phyloP scores from a whole-genome alignment of 2,888 invertebrate species.

The Galerucella calmariensis region DNA sequence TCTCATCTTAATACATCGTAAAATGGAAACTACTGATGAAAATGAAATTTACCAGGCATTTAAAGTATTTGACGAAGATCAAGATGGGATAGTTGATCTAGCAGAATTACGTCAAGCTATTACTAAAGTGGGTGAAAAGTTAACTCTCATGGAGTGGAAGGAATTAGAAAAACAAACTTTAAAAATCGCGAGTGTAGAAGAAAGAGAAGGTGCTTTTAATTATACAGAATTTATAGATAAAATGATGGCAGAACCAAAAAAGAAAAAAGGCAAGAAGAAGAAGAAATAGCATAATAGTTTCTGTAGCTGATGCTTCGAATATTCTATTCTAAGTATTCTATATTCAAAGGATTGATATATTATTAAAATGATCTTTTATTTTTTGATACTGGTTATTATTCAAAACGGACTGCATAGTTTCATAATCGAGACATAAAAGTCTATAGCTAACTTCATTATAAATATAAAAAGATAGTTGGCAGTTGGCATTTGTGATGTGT shows the following conservation, averaged over 20 bases:
- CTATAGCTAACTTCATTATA: constrained; percentile 13
- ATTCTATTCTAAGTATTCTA: too few species aligned
- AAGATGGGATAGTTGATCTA: constrained; percentile 4
- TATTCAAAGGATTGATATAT: too few species aligned
- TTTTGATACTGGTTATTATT: neutral
- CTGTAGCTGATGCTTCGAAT: too few species aligned
- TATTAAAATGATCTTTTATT: neutral
- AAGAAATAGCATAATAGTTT: neutral
- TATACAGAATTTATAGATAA: constrained; percentile 6
- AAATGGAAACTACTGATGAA: constrained; percentile 16
- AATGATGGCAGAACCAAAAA: constrained; percentile 13
- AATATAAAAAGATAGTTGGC: neutral
- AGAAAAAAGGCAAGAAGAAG: constrained; percentile 1
- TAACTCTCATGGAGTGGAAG: constrained; percentile 6
- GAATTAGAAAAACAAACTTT: constrained; percentile 14
- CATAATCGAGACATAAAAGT: neutral
- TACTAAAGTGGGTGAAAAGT: constrained; percentile 12
- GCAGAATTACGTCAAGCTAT: constrained; percentile 7
- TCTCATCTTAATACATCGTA: constrained; percentile 14
- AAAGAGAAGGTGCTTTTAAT: constrained; percentile 2
- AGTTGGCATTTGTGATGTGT: constrained; percentile 26
- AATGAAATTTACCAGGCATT: constrained; percentile 20
- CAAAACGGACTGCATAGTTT: neutral
- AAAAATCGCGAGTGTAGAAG: constrained; percentile 1
- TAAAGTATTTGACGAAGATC: constrained; percentile 20